Evolutionary conservation across 64 coral and sea anemone species (phyloP).

Genomic region (Exaiptasia diaphana): DNA sequence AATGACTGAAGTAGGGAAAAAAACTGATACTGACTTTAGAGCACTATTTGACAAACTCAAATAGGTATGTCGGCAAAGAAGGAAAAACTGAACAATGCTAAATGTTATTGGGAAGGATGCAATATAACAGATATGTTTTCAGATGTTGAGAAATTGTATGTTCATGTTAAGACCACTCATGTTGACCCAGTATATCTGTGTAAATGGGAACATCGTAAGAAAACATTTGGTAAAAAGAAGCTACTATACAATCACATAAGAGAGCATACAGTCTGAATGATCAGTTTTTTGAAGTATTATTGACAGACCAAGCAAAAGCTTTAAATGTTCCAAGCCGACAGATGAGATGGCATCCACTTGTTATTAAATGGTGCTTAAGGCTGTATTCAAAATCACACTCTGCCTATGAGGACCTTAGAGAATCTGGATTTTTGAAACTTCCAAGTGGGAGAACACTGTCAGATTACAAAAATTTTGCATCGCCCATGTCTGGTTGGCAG

Average conservation of each 20-base stretch:
- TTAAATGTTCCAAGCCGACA: conserved; percentile 32
- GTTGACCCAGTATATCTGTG: conserved; percentile 34
- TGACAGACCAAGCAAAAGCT: conserved; percentile 43
- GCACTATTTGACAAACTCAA: conserved; percentile 8
- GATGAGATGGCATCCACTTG: conserved; percentile 55
- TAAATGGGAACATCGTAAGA: conserved; percentile 28
- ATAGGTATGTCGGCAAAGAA: conserved; percentile 13
- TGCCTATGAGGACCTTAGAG: conserved; percentile 41
- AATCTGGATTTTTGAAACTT: conserved; percentile 49
- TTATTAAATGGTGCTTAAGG: conserved; percentile 50
- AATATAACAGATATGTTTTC: conserved; percentile 10
- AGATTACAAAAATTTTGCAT: conserved; percentile 63
- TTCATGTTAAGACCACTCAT: conserved; percentile 40
- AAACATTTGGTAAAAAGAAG: conserved; percentile 39
- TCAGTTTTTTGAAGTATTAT: conserved; percentile 42
- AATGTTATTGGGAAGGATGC: conserved; percentile 40
- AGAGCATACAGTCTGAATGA: conserved; percentile 42
- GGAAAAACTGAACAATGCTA: neutral
- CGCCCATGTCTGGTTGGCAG: conserved; percentile 58
- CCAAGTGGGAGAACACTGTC: conserved; percentile 64
- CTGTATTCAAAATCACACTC: conserved; percentile 49
- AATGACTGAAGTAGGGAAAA: conserved; percentile 30
- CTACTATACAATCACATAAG: conserved; percentile 52
- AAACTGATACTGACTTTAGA: conserved; percentile 37
- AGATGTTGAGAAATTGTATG: conserved; percentile 35